Evolutionary conservation across 2,888 invertebrate genomes (phyloP), one percentile per base, ranked within the genome.

Genomic region (Drosophila nr. perissopoda): DNA sequence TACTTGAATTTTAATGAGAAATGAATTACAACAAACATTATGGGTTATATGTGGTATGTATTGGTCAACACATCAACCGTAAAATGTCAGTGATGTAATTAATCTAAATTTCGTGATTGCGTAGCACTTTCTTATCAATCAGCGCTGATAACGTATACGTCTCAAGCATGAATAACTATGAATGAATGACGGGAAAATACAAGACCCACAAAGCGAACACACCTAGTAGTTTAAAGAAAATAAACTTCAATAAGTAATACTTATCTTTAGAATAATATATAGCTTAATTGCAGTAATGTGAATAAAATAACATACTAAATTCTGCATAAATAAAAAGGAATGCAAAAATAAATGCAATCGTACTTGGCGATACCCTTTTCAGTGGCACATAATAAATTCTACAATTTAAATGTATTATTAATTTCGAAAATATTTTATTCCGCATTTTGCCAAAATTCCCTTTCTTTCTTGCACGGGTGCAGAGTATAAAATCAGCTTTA

Each of bases 41-140:
- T 48, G 45, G 16, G 1, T 25, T 29, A 3, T 34, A 25, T 31
- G 48, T 18, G 3, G 5, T 13, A 11, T 33, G 25, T 38, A 34
- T 27, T 34, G 18, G 33, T 57, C 10, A 7, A 49, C 21, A 7
- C 29, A n/a, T 27, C 18, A 48, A 54, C 11, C 56, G 40, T 27
- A 40, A 71, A 72, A 62, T 66, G 67, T 60, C 56, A 45, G 60
- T 80, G 80, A 69, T 77, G 80, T 80, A 70, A 77, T 70, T 56
- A 21, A 45, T 69, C 27, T 40, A 1, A 34, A 16, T 31, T 21
- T 56, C 29, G 0, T 2, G 38, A 11, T 56, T 3, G 16, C n/a
- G 79, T 73, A 42, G 62, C 60, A 68, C 38, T 60, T 63, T 75
- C 76, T 80, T 76, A 80, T 76, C 76, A 48, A 38, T 40, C 13